These are phyloP conservation scores for Lathamus discolor DNA, from an alignment of 2,113 vertebrate genomes.

Conservation along the genomic window DNA sequence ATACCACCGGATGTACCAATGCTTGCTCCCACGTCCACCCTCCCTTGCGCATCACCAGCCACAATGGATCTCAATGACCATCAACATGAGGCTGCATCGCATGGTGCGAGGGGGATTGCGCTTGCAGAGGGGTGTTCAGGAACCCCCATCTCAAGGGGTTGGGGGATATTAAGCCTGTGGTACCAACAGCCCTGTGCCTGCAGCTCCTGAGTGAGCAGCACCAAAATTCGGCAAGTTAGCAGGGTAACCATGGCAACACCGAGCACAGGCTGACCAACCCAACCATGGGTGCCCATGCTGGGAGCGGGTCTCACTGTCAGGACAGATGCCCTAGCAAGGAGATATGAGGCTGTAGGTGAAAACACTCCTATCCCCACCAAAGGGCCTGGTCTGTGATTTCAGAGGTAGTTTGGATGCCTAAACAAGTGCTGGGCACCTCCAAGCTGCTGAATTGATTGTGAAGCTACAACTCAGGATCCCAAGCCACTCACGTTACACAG, in stretches of 20 bases:
- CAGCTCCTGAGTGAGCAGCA: background rate
- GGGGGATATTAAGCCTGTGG: background rate
- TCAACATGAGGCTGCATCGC: fast-evolving
- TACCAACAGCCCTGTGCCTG: fast-evolving
- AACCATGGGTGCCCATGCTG: fast-evolving
- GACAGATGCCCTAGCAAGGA: no score
- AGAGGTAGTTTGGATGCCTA: background rate
- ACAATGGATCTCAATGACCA: fast-evolving
- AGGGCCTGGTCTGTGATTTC: background rate
- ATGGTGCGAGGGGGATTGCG: fast-evolving
- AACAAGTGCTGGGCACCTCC: fast-evolving
- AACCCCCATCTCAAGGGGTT: no score
- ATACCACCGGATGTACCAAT: fast-evolving
- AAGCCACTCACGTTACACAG: fast-evolving
- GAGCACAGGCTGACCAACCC: fast-evolving
- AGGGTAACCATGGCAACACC: background rate
- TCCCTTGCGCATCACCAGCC: fast-evolving
- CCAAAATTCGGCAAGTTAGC: background rate
- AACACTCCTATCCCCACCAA: background rate
- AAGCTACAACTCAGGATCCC: background rate
- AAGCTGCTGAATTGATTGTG: background rate
- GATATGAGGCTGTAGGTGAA: background rate
- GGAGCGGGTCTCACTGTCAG: background rate
- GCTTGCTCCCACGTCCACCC: fast-evolving
- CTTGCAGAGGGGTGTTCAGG: background rate